Base-by-base conservation (phyloP, 2,113 vertebrate genomes). In the Lepisosteus osseus region DNA sequence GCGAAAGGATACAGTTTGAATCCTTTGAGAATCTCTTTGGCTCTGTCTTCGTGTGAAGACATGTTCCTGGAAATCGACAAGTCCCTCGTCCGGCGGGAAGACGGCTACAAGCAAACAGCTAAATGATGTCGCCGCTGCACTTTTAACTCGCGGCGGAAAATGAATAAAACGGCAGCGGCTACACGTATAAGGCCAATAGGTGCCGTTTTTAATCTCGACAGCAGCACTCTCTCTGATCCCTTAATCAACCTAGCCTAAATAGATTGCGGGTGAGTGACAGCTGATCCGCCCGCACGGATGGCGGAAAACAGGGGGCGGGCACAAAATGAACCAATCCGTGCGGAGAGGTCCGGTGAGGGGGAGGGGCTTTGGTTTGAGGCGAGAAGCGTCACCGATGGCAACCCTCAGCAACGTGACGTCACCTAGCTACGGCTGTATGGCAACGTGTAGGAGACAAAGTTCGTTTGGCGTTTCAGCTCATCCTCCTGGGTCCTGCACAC, bases 1-100 rank as follows among this genome's bases (percentile, higher is more conserved):
- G 41, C 65, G 68, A 80, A 91, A 93, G 91, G 91, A 93, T 93
- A 93, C 91, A 93, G 77, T 87, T 88, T 92, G 84, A 93, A 93
- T 57, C 91, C 91, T 72, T 88, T 92, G 78, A 93, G 74, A 78
- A 93, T 93, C 43, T 92, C 91, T 86, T 90, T 92, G 82, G 90
- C 91, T 81, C 91, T 85, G 89, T 91, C 90, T 88, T 93, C 90
- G 74, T 86, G 86, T 80, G 89, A 90, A 91, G 91, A 93, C 91
- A 93, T 93, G 59, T 44, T 81, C 73, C 80, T 79, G 67, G 59
- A 71, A 80, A 77, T 72, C 51, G 66, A 75, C 67, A 73, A 75
- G 74, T 77, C 75, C 76, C 66, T 74, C 54, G 76, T 13, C 65
- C 79, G 41, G 74, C 72, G 77, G 71, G 76, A 73, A 70, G 59